Conservation (phyloP, 2,113 vertebrate species). For the Vicugna pacos region DNA sequence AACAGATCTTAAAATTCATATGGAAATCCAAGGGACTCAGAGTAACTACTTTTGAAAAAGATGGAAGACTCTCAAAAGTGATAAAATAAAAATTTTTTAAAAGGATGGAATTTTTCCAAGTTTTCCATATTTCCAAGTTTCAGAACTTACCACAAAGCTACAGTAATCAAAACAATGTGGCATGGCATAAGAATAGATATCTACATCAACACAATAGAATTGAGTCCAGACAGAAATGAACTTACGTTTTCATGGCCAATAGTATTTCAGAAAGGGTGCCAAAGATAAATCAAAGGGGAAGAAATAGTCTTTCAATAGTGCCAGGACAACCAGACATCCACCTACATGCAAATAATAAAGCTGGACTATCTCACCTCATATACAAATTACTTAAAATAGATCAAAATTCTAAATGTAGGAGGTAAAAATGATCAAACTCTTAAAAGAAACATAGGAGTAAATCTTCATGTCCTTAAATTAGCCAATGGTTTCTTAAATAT, state of each 20-base stretch:
- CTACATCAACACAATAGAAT: background rate
- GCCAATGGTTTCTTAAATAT: background rate
- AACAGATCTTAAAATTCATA: background rate
- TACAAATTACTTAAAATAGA: background rate
- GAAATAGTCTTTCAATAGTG: background rate
- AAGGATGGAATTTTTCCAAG: too few relatives aligned
- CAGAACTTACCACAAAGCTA: background rate
- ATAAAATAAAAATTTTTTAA: too few relatives aligned
- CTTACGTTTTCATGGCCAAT: background rate
- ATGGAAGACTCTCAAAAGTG: background rate
- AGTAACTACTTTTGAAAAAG: background rate
- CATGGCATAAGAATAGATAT: background rate
- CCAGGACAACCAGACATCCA: background rate
- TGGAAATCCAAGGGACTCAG: background rate
- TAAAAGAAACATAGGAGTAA: background rate
- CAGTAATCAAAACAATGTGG: background rate
- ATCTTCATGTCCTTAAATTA: background rate
- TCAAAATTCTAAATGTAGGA: background rate
- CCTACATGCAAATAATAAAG: background rate
- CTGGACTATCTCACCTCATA: background rate
- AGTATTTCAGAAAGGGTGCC: background rate
- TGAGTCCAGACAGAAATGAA: background rate
- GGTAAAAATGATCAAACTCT: background rate
- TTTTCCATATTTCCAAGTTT: background rate
- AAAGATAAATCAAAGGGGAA: background rate